A percentile compares a stretch with the other conserved stretches of the same genome.
These are phyloP conservation scores for Hedychridium roseum DNA, from an alignment of 2,888 invertebrate genomes.

Conservation along the genomic window DNA sequence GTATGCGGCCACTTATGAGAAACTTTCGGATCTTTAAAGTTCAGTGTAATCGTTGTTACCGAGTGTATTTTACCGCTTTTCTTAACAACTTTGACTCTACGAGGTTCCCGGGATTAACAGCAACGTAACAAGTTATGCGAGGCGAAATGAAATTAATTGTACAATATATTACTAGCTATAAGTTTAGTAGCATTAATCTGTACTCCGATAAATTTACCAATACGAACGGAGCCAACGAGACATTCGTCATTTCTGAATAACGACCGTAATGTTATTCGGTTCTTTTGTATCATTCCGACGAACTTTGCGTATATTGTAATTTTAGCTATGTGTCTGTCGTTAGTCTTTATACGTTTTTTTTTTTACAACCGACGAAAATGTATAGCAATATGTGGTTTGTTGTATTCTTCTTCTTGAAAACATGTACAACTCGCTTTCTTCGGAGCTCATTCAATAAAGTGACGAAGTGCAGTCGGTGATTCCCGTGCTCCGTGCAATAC, in stretches of 20 bases:
- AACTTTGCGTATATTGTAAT: constrained; percentile 32
- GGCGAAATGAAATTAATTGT: constrained; percentile 36
- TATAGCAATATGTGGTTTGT: constrained; percentile 52
- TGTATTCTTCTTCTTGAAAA: constrained; percentile 53
- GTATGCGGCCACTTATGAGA: constrained; percentile 10
- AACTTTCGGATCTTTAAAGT: constrained; percentile 14
- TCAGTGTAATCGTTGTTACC: constrained; percentile 16
- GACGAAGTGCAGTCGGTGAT: constrained; percentile 36
- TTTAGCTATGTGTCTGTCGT: constrained; percentile 37
- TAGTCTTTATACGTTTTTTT: constrained; percentile 36
- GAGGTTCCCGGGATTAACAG: constrained; percentile 33
- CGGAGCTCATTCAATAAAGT: constrained; percentile 37
- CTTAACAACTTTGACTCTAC: constrained; percentile 31
- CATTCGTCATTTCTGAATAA: constrained; percentile 42
- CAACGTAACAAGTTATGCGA: constrained; percentile 28
- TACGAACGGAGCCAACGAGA: constrained; percentile 34
- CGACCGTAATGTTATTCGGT: constrained; percentile 31
- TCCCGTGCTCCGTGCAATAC: constrained; percentile 43
- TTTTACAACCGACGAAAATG: constrained; percentile 40
- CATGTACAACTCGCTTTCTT: constrained; percentile 33
- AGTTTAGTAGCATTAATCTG: constrained; percentile 39
- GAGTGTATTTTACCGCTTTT: constrained; percentile 19
- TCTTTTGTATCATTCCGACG: constrained; percentile 40
- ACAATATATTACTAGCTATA: constrained; percentile 41
- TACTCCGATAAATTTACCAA: constrained; percentile 37